Evolutionary conservation across 2,113 vertebrate genomes (phyloP).

Genomic region (Apeltes quadracus): DNA sequence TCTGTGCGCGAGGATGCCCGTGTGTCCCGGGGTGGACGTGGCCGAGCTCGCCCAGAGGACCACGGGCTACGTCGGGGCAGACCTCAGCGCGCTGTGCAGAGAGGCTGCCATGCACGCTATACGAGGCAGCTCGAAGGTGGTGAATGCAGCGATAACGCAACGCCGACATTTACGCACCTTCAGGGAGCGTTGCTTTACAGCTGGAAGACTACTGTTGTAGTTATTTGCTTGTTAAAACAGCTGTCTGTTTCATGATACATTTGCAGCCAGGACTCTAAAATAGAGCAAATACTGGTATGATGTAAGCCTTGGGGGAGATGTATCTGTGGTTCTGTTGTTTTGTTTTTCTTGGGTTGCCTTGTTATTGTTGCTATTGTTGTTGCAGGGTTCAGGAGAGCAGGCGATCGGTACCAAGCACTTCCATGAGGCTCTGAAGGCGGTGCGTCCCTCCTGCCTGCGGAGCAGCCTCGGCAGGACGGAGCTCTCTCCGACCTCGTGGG

Average conservation of each 20-base stretch:
- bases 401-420: slow-evolving; percentile 84
- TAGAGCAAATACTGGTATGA: background rate
- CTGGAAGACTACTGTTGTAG: background rate
- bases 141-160: no score
- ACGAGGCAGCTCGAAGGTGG: slow-evolving; percentile 81
- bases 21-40: slow-evolving; percentile 78
- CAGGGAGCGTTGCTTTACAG: background rate
- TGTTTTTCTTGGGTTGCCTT: no score
- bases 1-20: slow-evolving; percentile 84
- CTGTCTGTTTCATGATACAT: background rate
- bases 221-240: background rate
- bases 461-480: slow-evolving; percentile 86
- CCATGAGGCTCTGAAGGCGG: slow-evolving; percentile 85
- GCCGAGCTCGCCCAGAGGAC: slow-evolving; percentile 87
- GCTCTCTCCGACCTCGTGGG: slow-evolving; percentile 86
- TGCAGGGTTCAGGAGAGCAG: slow-evolving; percentile 75
- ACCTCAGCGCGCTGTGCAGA: slow-evolving; percentile 91
- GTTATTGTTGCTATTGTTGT: background rate
- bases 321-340: no score
- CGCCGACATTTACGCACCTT: no score
- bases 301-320: background rate
- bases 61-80: slow-evolving; percentile 91
- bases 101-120: slow-evolving; percentile 90
- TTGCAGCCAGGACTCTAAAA: background rate
- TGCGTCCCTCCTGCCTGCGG: slow-evolving; percentile 88